Base-by-base conservation (phyloP, 1,140 invertebrate genomes). In the Pectinophora gossypiella region DNA sequence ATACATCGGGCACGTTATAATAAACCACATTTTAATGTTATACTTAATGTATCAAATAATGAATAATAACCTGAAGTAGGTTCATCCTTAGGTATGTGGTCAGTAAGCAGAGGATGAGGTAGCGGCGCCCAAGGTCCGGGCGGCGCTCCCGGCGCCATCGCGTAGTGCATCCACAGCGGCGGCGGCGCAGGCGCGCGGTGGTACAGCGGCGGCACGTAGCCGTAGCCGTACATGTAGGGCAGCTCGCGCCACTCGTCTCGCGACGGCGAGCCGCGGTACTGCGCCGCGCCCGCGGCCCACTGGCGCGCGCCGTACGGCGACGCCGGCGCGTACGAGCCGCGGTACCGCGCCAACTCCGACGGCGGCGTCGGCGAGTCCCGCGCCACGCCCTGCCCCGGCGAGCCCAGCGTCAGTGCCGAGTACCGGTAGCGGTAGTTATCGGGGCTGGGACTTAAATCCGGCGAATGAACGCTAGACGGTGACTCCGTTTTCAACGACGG, bases 21-120 rank as follows among this genome's bases (percentile, higher is more conserved):
- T n/a, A n/a, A n/a, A n/a, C n/a, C n/a, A n/a, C n/a, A n/a, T n/a
- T n/a, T n/a, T n/a, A n/a, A n/a, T n/a, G n/a, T n/a, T n/a, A n/a
- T n/a, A n/a, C n/a, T n/a, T n/a, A n/a, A n/a, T n/a, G n/a, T n/a
- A n/a, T n/a, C n/a, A n/a, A n/a, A n/a, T n/a, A n/a, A 32, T 48
- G 12, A 13, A 23, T n/a, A 46, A 45, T 67, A 13, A 88, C 87
- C 87, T 64, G 84, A 82, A 59, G 82, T 77, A 55, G 84, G 74
- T 68, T 88, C 87, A 52, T 88, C 85, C 63, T 82, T 77, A 47
- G 83, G 78, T 56, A 85, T 71, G 62, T 78, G 85, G 59, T 88
- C 82, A 40, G 83, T 72, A 62, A 85, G 69, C 50, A 88, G 72
- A 23, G 86, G 80, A 49, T 83, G 83, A 45, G 84, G 65, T 46